Evolutionary conservation across 1,140 invertebrate genomes (phyloP), one percentile per base, ranked within the genome.

Genomic region (Diploscapter pachys): DNA sequence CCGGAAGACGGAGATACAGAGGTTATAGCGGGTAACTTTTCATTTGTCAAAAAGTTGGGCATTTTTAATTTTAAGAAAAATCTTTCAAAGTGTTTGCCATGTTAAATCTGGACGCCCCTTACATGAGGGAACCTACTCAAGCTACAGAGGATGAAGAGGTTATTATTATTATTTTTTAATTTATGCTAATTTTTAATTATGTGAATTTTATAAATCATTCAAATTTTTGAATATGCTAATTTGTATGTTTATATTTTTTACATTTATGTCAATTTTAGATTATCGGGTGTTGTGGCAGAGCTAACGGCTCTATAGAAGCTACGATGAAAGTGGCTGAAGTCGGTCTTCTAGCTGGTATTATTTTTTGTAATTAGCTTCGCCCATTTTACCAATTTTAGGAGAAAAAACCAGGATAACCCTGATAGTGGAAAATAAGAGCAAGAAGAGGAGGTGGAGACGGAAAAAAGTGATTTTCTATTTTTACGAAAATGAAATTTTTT

Each of bases 361-460:
- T 31, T 31, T 31, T 31, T 31, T 31, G 31, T 31, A 31, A 31
- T 31, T 31, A 31, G 31, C 31, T 31, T 31, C 31, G 31, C 31
- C 31, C 31, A 31, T 31, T 31, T 31, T 31, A 31, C 31, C 31
- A 31, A 31, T 31, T 31, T 31, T 31, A 31, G 77, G 77, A 54
- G 76, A 75, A 64, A 72, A 72, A 3, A 65, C 65, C 49, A 63
- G 68, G 62, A 78, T 78, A 52, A 70, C 69, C 53, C 59, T 78
- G 50, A 66, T 71, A 4, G 71, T 78, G 11, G 77, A 78, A 64
- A 77, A 78, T 63, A 70, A 76, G 66, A 53, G 51, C 53, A 78
- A 78, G 61, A 67, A 71, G n/a, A 78, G 76, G 68, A 66, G 69
- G 68, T 71, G 73, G 68, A 67, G 54, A 62, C 59, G 73, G 59